phyloP scores from a whole-genome alignment of 2,113 vertebrate species.

The Rhinoptilus africanus region DNA sequence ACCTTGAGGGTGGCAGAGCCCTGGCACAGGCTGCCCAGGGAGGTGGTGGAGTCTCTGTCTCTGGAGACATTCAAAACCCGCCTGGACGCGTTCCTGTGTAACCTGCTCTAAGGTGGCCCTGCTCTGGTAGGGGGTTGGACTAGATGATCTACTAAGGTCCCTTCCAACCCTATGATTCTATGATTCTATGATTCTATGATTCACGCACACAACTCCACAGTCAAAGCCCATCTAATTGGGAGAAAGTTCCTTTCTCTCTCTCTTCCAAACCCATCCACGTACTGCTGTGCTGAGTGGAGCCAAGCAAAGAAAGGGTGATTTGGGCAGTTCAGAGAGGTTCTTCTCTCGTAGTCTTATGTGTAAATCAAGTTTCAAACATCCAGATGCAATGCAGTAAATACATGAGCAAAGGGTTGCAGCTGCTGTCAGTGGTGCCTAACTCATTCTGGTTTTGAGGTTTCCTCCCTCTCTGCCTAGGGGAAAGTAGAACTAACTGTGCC shows the following conservation, averaged over 20 bases:
- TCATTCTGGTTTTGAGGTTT: neutral
- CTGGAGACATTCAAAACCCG: too few relatives aligned
- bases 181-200: too few relatives aligned
- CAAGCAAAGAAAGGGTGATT: neutral
- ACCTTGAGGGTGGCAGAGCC: too few relatives aligned
- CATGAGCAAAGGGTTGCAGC: neutral
- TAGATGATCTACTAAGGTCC: too few relatives aligned
- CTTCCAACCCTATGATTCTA: too few relatives aligned
- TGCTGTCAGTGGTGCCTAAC: neutral
- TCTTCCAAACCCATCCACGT: neutral
- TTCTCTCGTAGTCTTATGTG: neutral
- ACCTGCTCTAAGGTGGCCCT: too few relatives aligned
- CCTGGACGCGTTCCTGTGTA: too few relatives aligned
- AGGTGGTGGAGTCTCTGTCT: too few relatives aligned
- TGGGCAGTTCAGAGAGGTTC: neutral
- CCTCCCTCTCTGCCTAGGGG: neutral
- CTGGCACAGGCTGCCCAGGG: too few relatives aligned
- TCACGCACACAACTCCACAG: neutral
- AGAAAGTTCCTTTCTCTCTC: neutral
- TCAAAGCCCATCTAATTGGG: neutral
- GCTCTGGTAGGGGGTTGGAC: too few relatives aligned
- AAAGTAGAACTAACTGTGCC: neutral
- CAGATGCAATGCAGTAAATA: neutral
- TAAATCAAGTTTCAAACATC: neutral
- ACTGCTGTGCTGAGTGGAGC: neutral